Evolutionary conservation across 2,888 invertebrate species (phyloP).

Genomic region (Eupithecia tripunctaria): DNA sequence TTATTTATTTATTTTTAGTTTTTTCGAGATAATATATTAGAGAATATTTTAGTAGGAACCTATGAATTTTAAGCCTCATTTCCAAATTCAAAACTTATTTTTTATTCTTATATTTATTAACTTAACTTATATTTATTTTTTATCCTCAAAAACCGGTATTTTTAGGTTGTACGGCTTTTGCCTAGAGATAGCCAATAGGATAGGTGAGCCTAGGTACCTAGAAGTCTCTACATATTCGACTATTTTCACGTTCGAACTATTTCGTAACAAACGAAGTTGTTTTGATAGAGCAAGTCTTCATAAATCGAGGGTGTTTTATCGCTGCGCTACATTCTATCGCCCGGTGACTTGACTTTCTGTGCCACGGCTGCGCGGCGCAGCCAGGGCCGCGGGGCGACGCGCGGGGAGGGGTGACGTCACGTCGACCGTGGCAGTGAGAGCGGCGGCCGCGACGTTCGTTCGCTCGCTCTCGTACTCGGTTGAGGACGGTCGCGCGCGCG

Average conservation of each 20-base stretch:
- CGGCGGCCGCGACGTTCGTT: slow-evolving; percentile 71
- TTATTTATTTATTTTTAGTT: too few relatives aligned
- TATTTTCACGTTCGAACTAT: slow-evolving; percentile 64
- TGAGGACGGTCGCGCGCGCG: slow-evolving; percentile 80
- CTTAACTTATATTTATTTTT: too few relatives aligned
- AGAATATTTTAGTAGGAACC: too few relatives aligned
- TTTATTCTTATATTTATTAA: too few relatives aligned
- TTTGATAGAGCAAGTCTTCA: slow-evolving; percentile 76
- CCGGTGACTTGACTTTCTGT: slow-evolving; percentile 78
- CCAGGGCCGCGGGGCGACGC: slow-evolving; percentile 52
- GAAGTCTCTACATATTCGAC: neutral
- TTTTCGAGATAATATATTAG: too few relatives aligned
- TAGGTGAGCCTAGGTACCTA: too few relatives aligned
- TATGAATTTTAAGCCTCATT: too few relatives aligned
- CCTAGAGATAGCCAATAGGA: too few relatives aligned
- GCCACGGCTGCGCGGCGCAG: slow-evolving; percentile 70
- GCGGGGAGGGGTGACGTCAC: slow-evolving; percentile 75
- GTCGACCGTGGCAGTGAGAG: slow-evolving; percentile 84
- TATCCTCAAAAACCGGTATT: too few relatives aligned
- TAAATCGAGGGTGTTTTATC: slow-evolving; percentile 80
- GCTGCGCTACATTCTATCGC: slow-evolving; percentile 78
- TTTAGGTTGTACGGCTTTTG: too few relatives aligned
- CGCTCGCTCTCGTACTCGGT: slow-evolving; percentile 76
- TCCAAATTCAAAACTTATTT: too few relatives aligned
- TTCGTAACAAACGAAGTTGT: slow-evolving; percentile 73